Evolutionary conservation across 2,113 vertebrate genomes (phyloP).

Genomic region (Trichomycterus rosablanca): DNA sequence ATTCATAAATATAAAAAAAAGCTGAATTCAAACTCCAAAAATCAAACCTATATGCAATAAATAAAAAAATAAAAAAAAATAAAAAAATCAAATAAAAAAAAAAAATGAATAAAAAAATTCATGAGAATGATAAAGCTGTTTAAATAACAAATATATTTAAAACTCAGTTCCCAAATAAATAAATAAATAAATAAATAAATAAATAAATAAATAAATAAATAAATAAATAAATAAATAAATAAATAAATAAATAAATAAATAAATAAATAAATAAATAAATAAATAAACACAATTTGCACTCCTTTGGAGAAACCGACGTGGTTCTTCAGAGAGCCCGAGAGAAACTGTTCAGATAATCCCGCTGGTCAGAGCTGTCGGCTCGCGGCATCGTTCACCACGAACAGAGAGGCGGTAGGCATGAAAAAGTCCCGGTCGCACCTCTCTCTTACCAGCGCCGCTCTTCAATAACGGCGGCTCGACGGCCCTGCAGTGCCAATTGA

Average conservation of each 20-base stretch:
- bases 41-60: too few relatives aligned
- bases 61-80: too few relatives aligned
- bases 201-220: neutral
- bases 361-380: conserved; percentile 16
- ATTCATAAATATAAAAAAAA: too few relatives aligned
- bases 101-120: too few relatives aligned
- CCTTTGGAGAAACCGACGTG: conserved; percentile 11
- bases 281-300: neutral
- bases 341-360: conserved; percentile 18
- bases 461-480: conserved; percentile 36
- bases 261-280: neutral
- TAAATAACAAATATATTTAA: neutral
- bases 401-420: conserved; percentile 30
- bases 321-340: conserved; percentile 4
- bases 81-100: too few relatives aligned
- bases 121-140: too few relatives aligned
- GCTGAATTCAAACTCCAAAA: too few relatives aligned
- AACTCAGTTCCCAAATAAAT: neutral
- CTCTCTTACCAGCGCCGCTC: conserved; percentile 28
- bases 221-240: neutral
- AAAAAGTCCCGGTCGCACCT: conserved; percentile 17
- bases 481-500: conserved; percentile 40
- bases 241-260: too few relatives aligned
- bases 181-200: conserved; percentile 2
- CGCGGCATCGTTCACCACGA: conserved; percentile 13